phyloP scores from a whole-genome alignment of 2,113 vertebrate species.

The Lophius piscatorius region DNA sequence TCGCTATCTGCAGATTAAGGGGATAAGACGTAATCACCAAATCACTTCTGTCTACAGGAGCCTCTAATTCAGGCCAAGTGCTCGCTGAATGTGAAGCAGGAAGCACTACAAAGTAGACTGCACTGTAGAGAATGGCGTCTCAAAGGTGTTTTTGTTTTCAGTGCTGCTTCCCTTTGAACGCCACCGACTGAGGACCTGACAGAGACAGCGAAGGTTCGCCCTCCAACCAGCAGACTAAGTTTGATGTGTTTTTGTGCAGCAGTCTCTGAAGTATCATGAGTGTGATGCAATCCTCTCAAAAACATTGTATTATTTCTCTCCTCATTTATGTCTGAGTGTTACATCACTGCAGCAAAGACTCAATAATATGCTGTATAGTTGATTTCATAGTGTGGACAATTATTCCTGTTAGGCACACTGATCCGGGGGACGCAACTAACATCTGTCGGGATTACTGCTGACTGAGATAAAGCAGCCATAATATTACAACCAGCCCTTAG shows the following conservation, averaged over 20 bases:
- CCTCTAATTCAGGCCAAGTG: conserved; percentile 50
- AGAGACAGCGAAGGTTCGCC: background rate
- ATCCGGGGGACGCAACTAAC: no score
- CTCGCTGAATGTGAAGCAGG: background rate
- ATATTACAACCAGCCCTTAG: no score
- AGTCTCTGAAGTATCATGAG: conserved; percentile 28
- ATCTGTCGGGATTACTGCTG: no score
- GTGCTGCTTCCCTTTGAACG: conserved; percentile 18
- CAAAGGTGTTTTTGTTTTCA: conserved; percentile 22
- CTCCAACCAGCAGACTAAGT: no score
- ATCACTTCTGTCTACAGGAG: conserved; percentile 33
- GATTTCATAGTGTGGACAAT: no score
- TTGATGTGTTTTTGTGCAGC: conserved; percentile 11
- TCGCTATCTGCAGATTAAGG: conserved; percentile 36
- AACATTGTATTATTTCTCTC: conserved; percentile 5
- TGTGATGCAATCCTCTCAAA: conserved; percentile 40
- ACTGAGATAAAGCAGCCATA: no score
- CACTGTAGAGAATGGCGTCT: background rate
- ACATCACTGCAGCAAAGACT: conserved; percentile 16
- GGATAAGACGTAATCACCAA: conserved; percentile 47
- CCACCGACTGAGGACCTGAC: background rate
- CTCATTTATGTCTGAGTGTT: conserved; percentile 9
- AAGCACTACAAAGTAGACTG: conserved; percentile 15
- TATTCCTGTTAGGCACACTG: no score
- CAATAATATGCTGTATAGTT: no score